Percentiles rank a stretch among this genome's conserved stretches.
Evolutionary conservation across 1,140 invertebrate genomes (phyloP).

Genomic region (Cydia strobilella): DNA sequence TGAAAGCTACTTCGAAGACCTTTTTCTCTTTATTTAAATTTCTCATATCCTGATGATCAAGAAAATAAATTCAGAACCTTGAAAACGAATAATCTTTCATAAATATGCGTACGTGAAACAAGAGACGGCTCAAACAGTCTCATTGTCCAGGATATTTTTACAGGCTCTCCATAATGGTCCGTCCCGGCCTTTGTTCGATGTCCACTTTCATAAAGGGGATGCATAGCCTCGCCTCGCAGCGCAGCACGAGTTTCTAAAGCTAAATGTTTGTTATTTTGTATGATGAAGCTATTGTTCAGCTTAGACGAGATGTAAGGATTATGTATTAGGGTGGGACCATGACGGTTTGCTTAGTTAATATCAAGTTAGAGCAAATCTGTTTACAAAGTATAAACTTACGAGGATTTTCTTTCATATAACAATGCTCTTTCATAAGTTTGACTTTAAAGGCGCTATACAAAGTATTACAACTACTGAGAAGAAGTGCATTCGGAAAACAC

Average conservation of each 20-base stretch:
- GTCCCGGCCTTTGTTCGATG: slow-evolving; percentile 61
- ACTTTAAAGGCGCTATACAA: too few species aligned
- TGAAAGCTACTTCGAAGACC: background rate
- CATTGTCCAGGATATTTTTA: slow-evolving; percentile 64
- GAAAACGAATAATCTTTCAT: background rate
- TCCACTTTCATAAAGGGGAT: slow-evolving; percentile 40
- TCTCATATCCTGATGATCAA: too few species aligned
- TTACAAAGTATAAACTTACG: too few species aligned
- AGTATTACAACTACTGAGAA: too few species aligned
- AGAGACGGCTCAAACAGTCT: slow-evolving; percentile 35
- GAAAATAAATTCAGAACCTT: background rate
- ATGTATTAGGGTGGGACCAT: background rate
- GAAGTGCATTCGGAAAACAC: too few species aligned
- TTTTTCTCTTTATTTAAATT: background rate
- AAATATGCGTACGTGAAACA: slow-evolving; percentile 52
- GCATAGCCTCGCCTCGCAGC: slow-evolving; percentile 35
- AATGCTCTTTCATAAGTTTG: too few species aligned
- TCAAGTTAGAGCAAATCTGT: background rate
- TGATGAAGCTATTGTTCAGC: slow-evolving; percentile 5
- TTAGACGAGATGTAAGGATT: background rate
- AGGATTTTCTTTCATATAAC: too few species aligned
- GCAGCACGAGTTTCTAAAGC: slow-evolving; percentile 18
- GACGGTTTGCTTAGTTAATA: background rate
- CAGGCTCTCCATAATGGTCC: slow-evolving; percentile 55
- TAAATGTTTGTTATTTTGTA: slow-evolving; percentile 4